These are phyloP conservation scores for Platanista minor DNA, from an alignment of 2,113 vertebrate species.

Conservation along the genomic window DNA sequence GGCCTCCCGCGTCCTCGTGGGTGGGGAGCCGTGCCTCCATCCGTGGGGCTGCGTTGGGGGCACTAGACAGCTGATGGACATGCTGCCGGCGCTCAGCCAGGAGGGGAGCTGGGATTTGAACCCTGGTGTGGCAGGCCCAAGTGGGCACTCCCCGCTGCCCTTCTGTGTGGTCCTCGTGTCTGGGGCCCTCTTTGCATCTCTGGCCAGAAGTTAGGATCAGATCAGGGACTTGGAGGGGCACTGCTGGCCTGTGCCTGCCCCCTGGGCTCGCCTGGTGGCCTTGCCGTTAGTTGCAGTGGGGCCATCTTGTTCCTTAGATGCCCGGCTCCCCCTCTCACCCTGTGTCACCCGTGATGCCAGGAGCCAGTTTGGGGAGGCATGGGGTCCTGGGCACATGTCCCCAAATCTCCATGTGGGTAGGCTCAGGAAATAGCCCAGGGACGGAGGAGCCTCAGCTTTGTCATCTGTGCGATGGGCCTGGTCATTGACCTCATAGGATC, in stretches of 20 bases:
- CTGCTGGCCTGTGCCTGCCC: too few species aligned
- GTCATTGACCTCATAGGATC: fast-evolving
- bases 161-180: not conserved
- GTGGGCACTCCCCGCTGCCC: fast-evolving
- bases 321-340: not conserved
- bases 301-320: fast-evolving
- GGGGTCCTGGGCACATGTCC: not conserved
- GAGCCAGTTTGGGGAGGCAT: not conserved
- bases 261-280: not conserved
- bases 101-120: not conserved
- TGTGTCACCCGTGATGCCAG: not conserved
- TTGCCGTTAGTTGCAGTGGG: fast-evolving
- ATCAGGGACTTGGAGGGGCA: not conserved
- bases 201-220: not conserved
- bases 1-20: fast-evolving
- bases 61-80: fast-evolving
- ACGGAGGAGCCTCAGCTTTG: not conserved
- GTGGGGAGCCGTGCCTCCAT: fast-evolving
- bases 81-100: not conserved
- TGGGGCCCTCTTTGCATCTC: not conserved
- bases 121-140: not conserved
- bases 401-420: fast-evolving
- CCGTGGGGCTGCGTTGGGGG: not conserved
- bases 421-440: fast-evolving
- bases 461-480: fast-evolving